Conservation (phyloP, 2,113 vertebrate species). For the Gallinago undulata region DNA sequence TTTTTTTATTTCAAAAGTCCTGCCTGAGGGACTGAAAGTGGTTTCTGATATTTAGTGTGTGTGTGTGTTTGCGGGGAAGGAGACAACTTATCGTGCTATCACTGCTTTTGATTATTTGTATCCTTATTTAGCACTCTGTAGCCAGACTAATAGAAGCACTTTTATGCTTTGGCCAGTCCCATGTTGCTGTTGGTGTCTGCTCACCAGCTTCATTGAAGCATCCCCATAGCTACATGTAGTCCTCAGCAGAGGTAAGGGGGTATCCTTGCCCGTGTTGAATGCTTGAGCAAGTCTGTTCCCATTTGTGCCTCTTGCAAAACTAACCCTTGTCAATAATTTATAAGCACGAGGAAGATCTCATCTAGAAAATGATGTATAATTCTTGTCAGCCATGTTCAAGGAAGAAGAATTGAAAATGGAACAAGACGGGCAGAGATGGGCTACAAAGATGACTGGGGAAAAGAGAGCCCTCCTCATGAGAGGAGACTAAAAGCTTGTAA, state of each 20-base stretch:
- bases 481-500: conserved; percentile 10
- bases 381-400: conserved; percentile 34
- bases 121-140: background rate
- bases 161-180: background rate
- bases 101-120: background rate
- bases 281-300: conserved; percentile 3
- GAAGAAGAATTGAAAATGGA: conserved; percentile 8
- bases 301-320: conserved; percentile 2
- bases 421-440: background rate
- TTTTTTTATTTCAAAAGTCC: background rate
- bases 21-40: background rate
- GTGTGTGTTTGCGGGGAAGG: background rate
- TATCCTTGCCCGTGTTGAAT: background rate
- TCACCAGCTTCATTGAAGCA: background rate
- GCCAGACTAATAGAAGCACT: background rate
- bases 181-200: background rate
- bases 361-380: conserved; percentile 40
- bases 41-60: background rate
- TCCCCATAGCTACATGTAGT: background rate
- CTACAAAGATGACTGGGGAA: background rate
- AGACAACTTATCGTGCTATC: background rate
- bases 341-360: background rate
- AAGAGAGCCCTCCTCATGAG: background rate
- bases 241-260: background rate
- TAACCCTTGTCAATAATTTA: conserved; percentile 44